Base-by-base conservation (phyloP, 2,888 invertebrate genomes). In the Hypsopygia costalis region DNA sequence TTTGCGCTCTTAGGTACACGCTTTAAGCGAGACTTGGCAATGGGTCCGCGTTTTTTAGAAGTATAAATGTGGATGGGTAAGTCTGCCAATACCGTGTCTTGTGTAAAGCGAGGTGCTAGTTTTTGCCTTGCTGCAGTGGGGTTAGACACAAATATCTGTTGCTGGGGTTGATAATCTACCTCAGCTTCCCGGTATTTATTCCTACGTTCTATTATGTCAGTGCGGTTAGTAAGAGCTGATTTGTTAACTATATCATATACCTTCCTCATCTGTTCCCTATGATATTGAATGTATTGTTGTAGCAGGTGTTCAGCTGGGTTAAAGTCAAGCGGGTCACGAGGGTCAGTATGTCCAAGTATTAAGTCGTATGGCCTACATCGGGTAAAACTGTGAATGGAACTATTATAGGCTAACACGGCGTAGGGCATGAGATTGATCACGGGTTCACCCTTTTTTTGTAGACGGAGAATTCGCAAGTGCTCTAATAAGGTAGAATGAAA, bases 21-120 rank as follows among this genome's bases (percentile, higher is more conserved):
- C 28, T 58, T 58, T 0, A 61, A 29, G 0, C 55, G 22, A 0
- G 43, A 31, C 32, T 57, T 58, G 0, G 54, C 55, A 6, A 57
- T 40, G 5, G 52, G 49, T 0, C 52, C 52, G 0, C 44, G 44
- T 33, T 57, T 58, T 11, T 48, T 56, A 2, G 27, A 25, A 3
- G 58, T 59, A 22, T 59, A 59, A 0, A 55, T 56, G 12, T 58
- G 59, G 2, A 58, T 54, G 0, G 58, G 58, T 0, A 59, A 29
- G 27, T 58, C 43, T 0, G 51, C 52, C 10, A 59, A 5, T 0
- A 58, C 56, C 0, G 12, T 49, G 12, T 59, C 58, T 0, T 48
- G 51, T 0, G 52, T 59, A 11, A 41, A 59, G 1, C 58, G 46
- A 0, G 57, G 50, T 1, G 58, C 55, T 11, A 53, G 4, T 33